Conservation (phyloP, 2,797 vertebrate species). For the Diceros bicornis region DNA sequence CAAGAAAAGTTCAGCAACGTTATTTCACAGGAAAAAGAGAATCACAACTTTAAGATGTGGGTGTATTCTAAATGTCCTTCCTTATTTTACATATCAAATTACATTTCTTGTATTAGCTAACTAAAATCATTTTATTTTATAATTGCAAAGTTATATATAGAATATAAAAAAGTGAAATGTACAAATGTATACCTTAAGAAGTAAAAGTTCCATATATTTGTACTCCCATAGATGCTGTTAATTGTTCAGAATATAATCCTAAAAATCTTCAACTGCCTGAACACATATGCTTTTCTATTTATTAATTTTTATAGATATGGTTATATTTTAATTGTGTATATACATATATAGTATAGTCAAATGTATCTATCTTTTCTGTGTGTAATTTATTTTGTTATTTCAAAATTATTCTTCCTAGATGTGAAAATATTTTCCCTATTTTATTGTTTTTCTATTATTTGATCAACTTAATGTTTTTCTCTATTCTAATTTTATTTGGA, state of each 20-base stretch:
- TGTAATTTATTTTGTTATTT: background rate
- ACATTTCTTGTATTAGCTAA: background rate
- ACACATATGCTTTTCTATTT: background rate
- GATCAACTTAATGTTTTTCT: background rate
- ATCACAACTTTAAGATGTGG: background rate
- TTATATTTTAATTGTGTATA: background rate
- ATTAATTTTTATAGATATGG: background rate
- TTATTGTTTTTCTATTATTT: constrained; percentile 15
- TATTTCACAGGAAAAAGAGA: constrained; percentile 18
- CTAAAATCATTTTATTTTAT: background rate
- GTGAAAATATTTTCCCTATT: background rate
- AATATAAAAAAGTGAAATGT: constrained; percentile 21
- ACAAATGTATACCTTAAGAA: background rate
- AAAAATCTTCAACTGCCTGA: background rate
- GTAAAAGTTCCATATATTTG: background rate
- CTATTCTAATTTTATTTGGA: constrained; percentile 34
- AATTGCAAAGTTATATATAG: background rate
- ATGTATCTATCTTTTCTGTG: background rate
- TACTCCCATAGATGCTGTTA: background rate
- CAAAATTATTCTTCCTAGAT: background rate
- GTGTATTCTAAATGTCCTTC: background rate
- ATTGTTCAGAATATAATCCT: background rate
- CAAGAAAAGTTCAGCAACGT: background rate
- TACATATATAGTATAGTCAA: background rate
- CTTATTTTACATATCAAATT: background rate